These are phyloP conservation scores for Conus canariensis DNA, from an alignment of 2,888 invertebrate genomes.

Conservation along the genomic window DNA sequence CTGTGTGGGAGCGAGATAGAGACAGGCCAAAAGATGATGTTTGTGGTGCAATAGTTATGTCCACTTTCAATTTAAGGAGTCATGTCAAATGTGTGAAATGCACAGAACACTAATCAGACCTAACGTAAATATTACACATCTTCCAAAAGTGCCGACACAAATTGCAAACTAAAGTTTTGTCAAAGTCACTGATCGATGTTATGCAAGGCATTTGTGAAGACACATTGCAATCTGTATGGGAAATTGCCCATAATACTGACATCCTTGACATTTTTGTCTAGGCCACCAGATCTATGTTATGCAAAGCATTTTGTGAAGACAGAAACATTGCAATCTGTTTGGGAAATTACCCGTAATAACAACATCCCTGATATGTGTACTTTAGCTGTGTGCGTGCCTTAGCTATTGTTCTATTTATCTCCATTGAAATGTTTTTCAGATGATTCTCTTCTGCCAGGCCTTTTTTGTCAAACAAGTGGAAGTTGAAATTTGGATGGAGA, in stretches of 20 bases:
- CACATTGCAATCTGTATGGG: too few species aligned
- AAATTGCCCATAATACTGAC: too few species aligned
- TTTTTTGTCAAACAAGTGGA: too few species aligned
- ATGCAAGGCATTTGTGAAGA: too few species aligned
- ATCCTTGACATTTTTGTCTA: too few species aligned
- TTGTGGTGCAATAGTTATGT: slow-evolving; percentile 3
- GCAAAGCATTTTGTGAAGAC: background rate
- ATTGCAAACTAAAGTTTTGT: too few species aligned
- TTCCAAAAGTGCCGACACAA: background rate
- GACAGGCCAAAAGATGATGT: background rate
- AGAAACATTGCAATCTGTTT: background rate
- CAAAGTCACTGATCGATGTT: too few species aligned
- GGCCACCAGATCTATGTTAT: background rate
- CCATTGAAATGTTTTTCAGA: background rate
- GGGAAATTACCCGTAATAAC: background rate
- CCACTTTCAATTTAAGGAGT: too few species aligned
- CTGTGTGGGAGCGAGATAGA: background rate
- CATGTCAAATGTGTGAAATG: background rate
- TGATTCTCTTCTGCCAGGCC: too few species aligned
- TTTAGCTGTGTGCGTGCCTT: background rate
- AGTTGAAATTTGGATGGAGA: too few species aligned
- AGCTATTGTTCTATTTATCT: background rate
- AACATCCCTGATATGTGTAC: background rate
- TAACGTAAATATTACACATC: background rate
- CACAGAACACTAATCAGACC: background rate